Evolutionary conservation across 2,797 vertebrate genomes (phyloP), one percentile per base, ranked within the genome.

Genomic region (Distichodus sexfasciatus): DNA sequence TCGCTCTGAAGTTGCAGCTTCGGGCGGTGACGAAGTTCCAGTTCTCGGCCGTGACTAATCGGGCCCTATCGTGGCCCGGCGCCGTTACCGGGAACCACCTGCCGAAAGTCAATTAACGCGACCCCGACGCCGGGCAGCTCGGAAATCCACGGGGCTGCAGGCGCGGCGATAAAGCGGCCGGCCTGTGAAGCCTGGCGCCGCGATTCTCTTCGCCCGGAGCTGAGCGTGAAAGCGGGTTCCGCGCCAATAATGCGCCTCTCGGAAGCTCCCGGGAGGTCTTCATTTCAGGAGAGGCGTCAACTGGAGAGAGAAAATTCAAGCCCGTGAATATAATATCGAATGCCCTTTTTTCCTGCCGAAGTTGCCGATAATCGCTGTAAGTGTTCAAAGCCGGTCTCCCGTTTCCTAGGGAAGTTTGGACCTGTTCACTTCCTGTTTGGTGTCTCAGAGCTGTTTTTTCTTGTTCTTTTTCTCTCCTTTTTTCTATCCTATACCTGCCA

Each of bases 51-150:
- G 74, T 80, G 77, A 82, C 84, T n/a, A 84, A 82, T 81, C 75
- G 76, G 63, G 76, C n/a, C n/a, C 68, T 82, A 76, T 61, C 54
- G 40, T 71, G 57, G 63, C 78, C 82, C 80, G 81, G 71, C 81
- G 80, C 86, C 81, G 80, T 80, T 79, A 76, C 80, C 67, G 74
- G 53, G 81, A 89, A 85, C 84, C 84, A 88, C 84, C 86, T 88
- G 87, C 88, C 79, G 87, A 81, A 90, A 90, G 88, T 89, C 86
- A 90, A 91, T 91, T 91, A 92, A 89, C 83, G 90, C 87, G 89
- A 85, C 81, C 79, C 87, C 83, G 88, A 89, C 87, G 86, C 67
- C 78, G 80, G 81, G 76, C 83, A 77, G 78, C 84, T 87, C 79
- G 82, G 85, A 89, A 90, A 90, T 79, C 8, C 74, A 84, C 85